phyloP scores from a whole-genome alignment of 37 sponge, comb jelly and placozoan genomes.

The Dysidea cf. avara region DNA sequence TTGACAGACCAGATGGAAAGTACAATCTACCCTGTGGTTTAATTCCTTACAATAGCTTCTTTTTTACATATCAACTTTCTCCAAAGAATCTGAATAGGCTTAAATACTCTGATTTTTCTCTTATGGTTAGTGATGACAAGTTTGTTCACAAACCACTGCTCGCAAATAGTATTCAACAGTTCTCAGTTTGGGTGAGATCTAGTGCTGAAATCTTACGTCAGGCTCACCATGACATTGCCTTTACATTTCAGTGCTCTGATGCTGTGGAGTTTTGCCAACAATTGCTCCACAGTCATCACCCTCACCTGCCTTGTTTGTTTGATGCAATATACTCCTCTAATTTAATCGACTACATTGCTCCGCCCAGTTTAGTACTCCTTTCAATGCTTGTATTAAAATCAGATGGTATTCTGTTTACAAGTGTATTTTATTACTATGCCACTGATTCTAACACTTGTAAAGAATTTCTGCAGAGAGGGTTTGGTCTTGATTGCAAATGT shows the following conservation, averaged over 20 bases:
- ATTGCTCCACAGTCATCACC: not conserved
- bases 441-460: too few species aligned
- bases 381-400: too few species aligned
- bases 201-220: not conserved
- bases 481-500: too few species aligned
- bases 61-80: conserved; percentile 8
- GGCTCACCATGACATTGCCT: not conserved
- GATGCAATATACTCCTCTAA: too few species aligned
- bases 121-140: not conserved
- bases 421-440: too few species aligned
- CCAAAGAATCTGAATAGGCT: not conserved
- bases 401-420: too few species aligned
- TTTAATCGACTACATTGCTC: too few species aligned
- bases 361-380: too few species aligned
- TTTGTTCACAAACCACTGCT: conserved; percentile 28
- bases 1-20: conserved; percentile 26
- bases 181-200: conserved; percentile 18
- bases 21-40: conserved; percentile 19
- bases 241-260: conserved; percentile 26
- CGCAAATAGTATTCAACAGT: conserved; percentile 51
- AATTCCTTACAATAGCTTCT: conserved; percentile 23
- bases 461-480: too few species aligned
- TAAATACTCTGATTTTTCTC: too few species aligned
- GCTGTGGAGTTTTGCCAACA: conserved; percentile 8
- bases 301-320: too few species aligned